Evolutionary conservation across 1,140 invertebrate species (phyloP), one percentile per base, ranked within the genome.

Genomic region (Trichoplusia ni): DNA sequence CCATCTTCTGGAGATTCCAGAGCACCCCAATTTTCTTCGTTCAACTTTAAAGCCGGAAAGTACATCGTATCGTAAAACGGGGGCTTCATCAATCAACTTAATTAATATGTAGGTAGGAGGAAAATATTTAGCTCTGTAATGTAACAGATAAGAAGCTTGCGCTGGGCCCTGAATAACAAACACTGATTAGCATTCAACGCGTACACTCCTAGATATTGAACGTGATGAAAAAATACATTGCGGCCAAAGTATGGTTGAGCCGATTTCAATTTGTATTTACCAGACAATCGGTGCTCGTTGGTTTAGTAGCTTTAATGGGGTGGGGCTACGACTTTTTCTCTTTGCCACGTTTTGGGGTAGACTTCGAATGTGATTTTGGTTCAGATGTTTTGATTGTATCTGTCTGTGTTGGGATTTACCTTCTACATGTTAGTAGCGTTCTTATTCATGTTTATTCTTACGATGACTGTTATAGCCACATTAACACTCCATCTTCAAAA

Each of bases 121-220:
- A 60, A 60, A 60, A 60, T 60, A 60, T 60, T 60, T 47, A 60
- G 56, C 56, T 60, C 56, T 60, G 56, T 47, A 60, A 60, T 60
- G 56, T 46, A 60, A 60, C 56, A 60, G 56, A 60, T 60, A 60
- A 60, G 56, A 60, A 60, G 42, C 42, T 11, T 25, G 21, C 42
- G 56, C 31, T 35, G 14, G 42, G 18, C 42, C 13, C 40, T 60
- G 56, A 60, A 60, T 60, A 60, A 35, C 42, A 60, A 60, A 60
- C 40, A 35, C 13, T 47, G 27, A n/a, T 60, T 60, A 60, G 19
- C 40, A 60, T 60, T 60, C 56, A 60, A 27, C 11, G n/a, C 56
- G 42, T n/a, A 21, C 37, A 13, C 42, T 37, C 19, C 27, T 46
- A 47, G 56, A 60, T 60, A 60, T 60, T 18, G 56, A 18, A 60